A percentile compares a stretch with the other conserved stretches of the same genome.
These are phyloP conservation scores for Pterobdella sp. DNA, from an alignment of 2,888 invertebrate genomes.

Conservation along the genomic window DNA sequence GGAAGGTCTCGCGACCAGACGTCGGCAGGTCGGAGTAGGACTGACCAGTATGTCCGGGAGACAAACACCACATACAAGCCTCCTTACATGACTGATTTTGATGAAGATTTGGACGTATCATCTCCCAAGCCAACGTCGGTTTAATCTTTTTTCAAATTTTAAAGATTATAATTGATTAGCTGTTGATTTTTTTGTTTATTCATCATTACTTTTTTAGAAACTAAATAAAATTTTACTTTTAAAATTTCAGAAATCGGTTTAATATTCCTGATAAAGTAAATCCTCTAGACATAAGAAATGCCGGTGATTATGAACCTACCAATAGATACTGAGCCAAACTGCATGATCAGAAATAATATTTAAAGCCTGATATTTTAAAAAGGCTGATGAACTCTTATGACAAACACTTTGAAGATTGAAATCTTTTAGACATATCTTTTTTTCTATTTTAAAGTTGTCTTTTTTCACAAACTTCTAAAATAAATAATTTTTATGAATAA, in stretches of 20 bases:
- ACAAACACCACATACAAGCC: neutral
- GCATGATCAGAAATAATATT: too few species aligned
- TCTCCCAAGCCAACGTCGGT: constrained; percentile 21
- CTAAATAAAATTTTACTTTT: neutral
- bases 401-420: too few species aligned
- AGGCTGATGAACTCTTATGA: too few species aligned
- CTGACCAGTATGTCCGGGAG: neutral
- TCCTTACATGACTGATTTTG: constrained; percentile 16
- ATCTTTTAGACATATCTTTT: too few species aligned
- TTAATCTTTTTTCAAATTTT: neutral
- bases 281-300: constrained; percentile 14
- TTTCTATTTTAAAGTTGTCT: neutral
- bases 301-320: too few species aligned
- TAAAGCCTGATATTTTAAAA: too few species aligned
- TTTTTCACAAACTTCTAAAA: neutral
- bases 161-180: neutral
- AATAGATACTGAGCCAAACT: too few species aligned
- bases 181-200: neutral
- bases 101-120: constrained; percentile 2
- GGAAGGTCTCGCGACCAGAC: constrained; percentile 20
- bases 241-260: constrained; percentile 18
- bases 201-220: neutral
- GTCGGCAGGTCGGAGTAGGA: constrained; percentile 21
- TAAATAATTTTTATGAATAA: too few species aligned
- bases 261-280: constrained; percentile 21